Percentiles rank a stretch among this genome's conserved stretches.
Evolutionary conservation across 1,140 invertebrate species (phyloP).

Genomic region (Tetramorium parvispinum): DNA sequence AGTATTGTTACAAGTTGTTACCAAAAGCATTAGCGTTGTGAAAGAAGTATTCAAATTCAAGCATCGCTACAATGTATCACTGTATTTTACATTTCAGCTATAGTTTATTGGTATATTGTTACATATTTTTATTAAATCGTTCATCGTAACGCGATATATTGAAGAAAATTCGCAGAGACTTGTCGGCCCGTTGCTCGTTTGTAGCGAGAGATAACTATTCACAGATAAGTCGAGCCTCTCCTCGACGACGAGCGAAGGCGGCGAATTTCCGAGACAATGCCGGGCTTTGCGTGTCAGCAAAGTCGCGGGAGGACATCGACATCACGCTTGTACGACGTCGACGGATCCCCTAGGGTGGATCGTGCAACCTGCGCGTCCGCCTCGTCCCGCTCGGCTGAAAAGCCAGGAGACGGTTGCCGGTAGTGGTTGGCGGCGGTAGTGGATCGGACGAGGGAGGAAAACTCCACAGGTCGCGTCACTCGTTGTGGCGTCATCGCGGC

Average conservation of each 20-base stretch:
- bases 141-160: neutral
- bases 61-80: neutral
- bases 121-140: neutral
- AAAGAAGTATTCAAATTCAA: neutral
- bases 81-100: neutral
- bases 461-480: conserved; percentile 49
- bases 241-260: neutral
- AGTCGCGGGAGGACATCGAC: conserved; percentile 32
- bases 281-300: conserved; percentile 11
- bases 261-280: conserved; percentile 27
- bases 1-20: conserved; percentile 45
- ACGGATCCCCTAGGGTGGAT: conserved; percentile 9
- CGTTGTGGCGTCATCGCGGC: conserved; percentile 54
- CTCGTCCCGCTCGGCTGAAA: conserved; percentile 19
- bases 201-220: conserved; percentile 4
- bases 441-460: conserved; percentile 4
- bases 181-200: neutral
- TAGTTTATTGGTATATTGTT: neutral
- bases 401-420: conserved; percentile 15
- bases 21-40: conserved; percentile 23
- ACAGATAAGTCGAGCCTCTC: conserved; percentile 19
- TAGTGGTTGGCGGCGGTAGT: conserved; percentile 6
- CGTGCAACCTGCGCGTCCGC: neutral
- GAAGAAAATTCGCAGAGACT: neutral
- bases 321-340: conserved; percentile 47